Evolutionary conservation across 2,113 vertebrate genomes (phyloP).

Genomic region (Psettodes erumei): DNA sequence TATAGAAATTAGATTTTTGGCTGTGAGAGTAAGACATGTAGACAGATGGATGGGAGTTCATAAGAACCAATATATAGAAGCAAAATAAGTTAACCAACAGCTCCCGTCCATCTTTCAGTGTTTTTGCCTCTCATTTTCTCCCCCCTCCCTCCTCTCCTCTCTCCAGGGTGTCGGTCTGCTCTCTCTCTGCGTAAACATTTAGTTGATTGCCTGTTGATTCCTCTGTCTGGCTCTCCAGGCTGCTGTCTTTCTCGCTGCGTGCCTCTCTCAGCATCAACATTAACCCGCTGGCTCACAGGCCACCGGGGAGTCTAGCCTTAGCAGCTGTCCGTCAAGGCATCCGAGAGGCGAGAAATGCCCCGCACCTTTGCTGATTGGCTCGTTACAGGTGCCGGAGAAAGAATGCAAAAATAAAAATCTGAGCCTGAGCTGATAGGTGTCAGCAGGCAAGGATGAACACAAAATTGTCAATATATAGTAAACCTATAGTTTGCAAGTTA

Average conservation of each 20-base stretch:
- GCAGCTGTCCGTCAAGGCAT: conserved; percentile 49
- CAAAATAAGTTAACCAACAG: not conserved
- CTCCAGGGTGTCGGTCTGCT: conserved; percentile 6
- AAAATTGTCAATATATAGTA: not conserved
- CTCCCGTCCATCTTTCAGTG: not conserved
- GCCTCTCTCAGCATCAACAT: conserved; percentile 36
- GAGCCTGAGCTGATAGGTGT: not conserved
- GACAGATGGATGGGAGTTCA: not conserved
- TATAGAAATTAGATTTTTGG: no score
- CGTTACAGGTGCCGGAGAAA: not conserved
- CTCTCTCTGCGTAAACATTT: conserved; percentile 16
- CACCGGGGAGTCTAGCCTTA: conserved; percentile 40
- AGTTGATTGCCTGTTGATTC: conserved; percentile 33
- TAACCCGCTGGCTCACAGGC: conserved; percentile 27
- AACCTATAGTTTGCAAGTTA: not conserved
- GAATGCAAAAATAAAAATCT: not conserved
- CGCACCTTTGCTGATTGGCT: conserved; percentile 9
- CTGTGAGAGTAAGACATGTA: not conserved
- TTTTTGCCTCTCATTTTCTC: not conserved
- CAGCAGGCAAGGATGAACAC: conserved; percentile 5
- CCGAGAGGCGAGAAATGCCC: conserved; percentile 29
- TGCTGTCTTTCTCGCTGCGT: conserved; percentile 7
- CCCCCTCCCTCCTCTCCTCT: not conserved
- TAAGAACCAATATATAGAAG: not conserved
- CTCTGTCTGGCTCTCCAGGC: conserved; percentile 30